Conservation (phyloP, 2,888 invertebrate genomes). For the Chrysolina oricalcia region DNA sequence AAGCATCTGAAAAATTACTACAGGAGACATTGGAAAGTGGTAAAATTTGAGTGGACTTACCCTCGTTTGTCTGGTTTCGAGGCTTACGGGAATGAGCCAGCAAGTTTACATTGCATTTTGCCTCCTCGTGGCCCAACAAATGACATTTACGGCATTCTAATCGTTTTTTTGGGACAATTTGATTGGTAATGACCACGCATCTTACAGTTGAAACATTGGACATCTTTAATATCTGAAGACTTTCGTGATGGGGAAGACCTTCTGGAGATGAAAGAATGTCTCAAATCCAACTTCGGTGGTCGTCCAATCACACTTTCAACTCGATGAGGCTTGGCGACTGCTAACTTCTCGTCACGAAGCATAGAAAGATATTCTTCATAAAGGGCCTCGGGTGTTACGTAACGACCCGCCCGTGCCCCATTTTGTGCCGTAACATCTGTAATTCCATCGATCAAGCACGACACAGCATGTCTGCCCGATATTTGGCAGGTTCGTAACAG, state of each 20-base stretch:
- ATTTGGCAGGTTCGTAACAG: slow-evolving; percentile 43
- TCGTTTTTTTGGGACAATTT: slow-evolving; percentile 40
- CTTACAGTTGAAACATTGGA: slow-evolving; percentile 49
- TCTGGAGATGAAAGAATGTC: too few relatives aligned
- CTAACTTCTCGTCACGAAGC: slow-evolving; percentile 29
- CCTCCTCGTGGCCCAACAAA: slow-evolving; percentile 42
- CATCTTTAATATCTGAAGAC: too few relatives aligned
- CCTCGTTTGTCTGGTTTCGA: slow-evolving; percentile 15
- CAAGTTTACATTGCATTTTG: slow-evolving; percentile 18
- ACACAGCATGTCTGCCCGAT: slow-evolving; percentile 40
- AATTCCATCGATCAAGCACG: slow-evolving; percentile 42
- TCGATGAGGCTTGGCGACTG: neutral
- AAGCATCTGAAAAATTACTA: neutral
- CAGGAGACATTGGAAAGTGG: slow-evolving; percentile 1
- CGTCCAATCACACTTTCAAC: neutral
- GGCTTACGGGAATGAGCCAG: neutral
- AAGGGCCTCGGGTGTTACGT: slow-evolving; percentile 41
- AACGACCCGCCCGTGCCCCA: slow-evolving; percentile 38
- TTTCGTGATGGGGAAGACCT: too few relatives aligned
- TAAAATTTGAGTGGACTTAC: slow-evolving; percentile 36
- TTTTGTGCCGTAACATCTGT: slow-evolving; percentile 36
- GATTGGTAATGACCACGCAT: slow-evolving; percentile 38
- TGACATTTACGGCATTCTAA: slow-evolving; percentile 36
- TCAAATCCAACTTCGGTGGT: neutral
- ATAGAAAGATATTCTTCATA: slow-evolving; percentile 43